phyloP scores from a whole-genome alignment of 2,888 invertebrate genomes.

The Tachystola acroxantha region DNA sequence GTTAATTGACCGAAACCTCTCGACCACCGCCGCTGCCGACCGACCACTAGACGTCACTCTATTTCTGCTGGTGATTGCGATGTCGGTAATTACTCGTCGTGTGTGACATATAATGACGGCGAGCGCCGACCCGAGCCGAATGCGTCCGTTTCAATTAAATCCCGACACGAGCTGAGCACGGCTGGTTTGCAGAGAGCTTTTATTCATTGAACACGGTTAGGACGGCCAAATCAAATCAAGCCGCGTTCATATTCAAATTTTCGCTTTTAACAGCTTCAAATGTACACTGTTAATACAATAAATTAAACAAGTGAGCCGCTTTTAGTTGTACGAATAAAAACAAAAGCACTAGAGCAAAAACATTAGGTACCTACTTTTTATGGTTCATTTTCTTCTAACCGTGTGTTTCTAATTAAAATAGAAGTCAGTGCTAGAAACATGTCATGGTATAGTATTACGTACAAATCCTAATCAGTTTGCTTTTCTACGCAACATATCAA shows the following conservation, averaged over 20 bases:
- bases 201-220: slow-evolving; percentile 38
- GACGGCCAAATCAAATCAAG: slow-evolving; percentile 24
- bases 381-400: too few species aligned
- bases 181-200: slow-evolving; percentile 41
- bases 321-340: too few species aligned
- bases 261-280: slow-evolving; percentile 11
- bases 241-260: slow-evolving; percentile 12
- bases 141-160: slow-evolving; percentile 66
- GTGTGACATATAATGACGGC: slow-evolving; percentile 34
- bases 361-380: too few species aligned
- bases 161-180: slow-evolving; percentile 37
- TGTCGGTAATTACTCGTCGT: slow-evolving; percentile 52
- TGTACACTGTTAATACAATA: background rate
- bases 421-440: too few species aligned
- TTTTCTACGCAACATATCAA: too few species aligned
- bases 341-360: too few species aligned
- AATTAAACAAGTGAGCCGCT: too few species aligned
- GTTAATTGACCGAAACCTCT: slow-evolving; percentile 27
- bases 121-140: slow-evolving; percentile 36
- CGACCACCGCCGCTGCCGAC: slow-evolving; percentile 15
- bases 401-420: too few species aligned
- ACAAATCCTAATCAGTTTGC: too few species aligned
- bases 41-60: slow-evolving; percentile 58
- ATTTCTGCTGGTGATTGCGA: slow-evolving; percentile 34
- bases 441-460: too few species aligned